Evolutionary conservation across 2,888 invertebrate species (phyloP), one percentile per base, ranked within the genome.

Genomic region (Zelleria hepariella): DNA sequence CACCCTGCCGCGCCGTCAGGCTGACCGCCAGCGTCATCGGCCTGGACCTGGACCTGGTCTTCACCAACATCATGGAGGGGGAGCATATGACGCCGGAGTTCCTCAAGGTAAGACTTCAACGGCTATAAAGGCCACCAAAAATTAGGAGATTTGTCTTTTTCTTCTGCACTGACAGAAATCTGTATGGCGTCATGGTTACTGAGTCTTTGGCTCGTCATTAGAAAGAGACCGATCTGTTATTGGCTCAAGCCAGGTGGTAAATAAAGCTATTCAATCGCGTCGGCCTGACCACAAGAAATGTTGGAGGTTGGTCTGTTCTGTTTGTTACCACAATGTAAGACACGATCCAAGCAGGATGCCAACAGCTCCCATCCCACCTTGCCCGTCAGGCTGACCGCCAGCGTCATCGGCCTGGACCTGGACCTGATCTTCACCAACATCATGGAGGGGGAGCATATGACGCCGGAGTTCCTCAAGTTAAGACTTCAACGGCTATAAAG

Each of bases 401-500:
- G 85, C 67, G 90, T 89, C 6, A 68, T 94, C 15, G 93, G 92
- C 0, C 69, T 94, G 23, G 91, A 92, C 54, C 74, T 93, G 57
- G 93, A 93, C 59, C 71, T 93, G 32, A 91, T 92, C 64, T 68
- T 83, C 2, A 81, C 92, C 2, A 91, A 94, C 67, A 73, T 93
- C 15, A 61, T 90, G 72, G 83, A 86, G 15, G 92, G 92, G 0
- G 91, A 92, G 53, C 91, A 93, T 57, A 75, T 91, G 81, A 91
- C 89, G 2, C 91, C 93, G 0, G 93, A 93, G 63, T 94, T 81
- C 73, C 61, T 92, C 1, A 92, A 93, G 91, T 94, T 93, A 66
- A 57, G 54, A 49, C 25, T 18, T 47, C n/a, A n/a, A n/a, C n/a
- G n/a, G n/a, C n/a, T n/a, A n/a, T n/a, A n/a, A n/a, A n/a, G n/a